These are phyloP conservation scores for Nysson spinosus DNA, from an alignment of 2,888 invertebrate species.

Conservation along the genomic window DNA sequence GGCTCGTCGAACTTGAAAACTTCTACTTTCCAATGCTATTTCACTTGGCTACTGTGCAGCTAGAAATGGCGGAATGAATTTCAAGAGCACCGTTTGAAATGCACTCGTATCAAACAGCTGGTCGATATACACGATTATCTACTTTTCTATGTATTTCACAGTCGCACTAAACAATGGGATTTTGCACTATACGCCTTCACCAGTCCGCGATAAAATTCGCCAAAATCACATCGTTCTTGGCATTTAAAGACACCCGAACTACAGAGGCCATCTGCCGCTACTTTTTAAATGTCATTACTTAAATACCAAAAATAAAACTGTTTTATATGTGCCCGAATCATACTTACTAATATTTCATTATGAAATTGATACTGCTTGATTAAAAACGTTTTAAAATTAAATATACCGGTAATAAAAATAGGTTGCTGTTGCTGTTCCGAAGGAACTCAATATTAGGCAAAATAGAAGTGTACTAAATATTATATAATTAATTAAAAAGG, in stretches of 20 bases:
- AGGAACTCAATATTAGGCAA: no score
- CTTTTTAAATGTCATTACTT: no score
- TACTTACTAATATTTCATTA: no score
- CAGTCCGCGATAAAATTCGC: not conserved
- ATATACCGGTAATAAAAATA: no score
- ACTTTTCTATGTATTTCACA: conserved; percentile 17
- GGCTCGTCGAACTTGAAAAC: not conserved
- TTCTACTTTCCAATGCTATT: not conserved
- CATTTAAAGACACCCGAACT: conserved; percentile 9
- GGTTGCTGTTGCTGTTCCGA: no score
- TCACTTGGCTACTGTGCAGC: not conserved
- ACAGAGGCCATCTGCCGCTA: no score
- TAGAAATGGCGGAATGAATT: conserved; percentile 23
- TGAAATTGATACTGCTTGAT: no score
- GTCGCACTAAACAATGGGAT: not conserved
- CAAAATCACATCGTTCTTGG: conserved; percentile 3
- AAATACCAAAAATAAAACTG: no score
- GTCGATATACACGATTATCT: conserved; percentile 38
- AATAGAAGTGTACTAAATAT: no score
- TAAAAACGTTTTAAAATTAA: no score
- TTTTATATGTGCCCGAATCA: no score
- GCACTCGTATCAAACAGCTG: conserved; percentile 37
- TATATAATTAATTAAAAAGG: no score
- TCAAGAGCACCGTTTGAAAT: conserved; percentile 21
- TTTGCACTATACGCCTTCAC: conserved; percentile 14